phyloP scores from a whole-genome alignment of 2,797 vertebrate genomes.

The Amblyopsis hoosieri region DNA sequence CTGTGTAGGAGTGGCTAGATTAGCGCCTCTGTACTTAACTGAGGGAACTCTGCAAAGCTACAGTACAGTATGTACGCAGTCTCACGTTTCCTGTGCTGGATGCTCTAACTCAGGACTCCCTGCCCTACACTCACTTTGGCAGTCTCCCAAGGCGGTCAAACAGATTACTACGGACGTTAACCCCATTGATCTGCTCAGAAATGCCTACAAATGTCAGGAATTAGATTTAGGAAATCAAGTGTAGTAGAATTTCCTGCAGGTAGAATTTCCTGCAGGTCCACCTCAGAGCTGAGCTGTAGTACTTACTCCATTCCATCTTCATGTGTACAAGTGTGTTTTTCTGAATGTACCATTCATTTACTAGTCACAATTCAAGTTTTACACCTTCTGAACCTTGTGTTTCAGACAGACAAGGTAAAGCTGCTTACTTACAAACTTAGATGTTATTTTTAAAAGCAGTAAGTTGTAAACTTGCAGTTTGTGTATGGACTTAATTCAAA shows the following conservation, averaged over 20 bases:
- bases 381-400: no score
- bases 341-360: no score
- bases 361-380: no score
- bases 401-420: no score
- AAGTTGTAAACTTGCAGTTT: no score
- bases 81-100: constrained; percentile 24
- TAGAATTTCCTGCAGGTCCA: constrained; percentile 49
- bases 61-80: neutral
- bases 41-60: constrained; percentile 18
- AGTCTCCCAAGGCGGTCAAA: constrained; percentile 61
- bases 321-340: no score
- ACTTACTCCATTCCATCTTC: neutral
- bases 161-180: constrained; percentile 65
- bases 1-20: neutral
- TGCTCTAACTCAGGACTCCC: constrained; percentile 14
- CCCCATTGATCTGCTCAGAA: constrained; percentile 69
- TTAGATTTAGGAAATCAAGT: constrained; percentile 72
- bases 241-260: constrained; percentile 56
- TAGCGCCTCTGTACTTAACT: constrained; percentile 1
- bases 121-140: constrained; percentile 46
- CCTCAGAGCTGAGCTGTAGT: constrained; percentile 18
- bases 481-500: no score
- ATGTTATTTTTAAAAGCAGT: no score
- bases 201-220: constrained; percentile 70
- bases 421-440: no score